Base-by-base conservation (phyloP, 2,797 vertebrate species). In the Esox masquinongy region DNA sequence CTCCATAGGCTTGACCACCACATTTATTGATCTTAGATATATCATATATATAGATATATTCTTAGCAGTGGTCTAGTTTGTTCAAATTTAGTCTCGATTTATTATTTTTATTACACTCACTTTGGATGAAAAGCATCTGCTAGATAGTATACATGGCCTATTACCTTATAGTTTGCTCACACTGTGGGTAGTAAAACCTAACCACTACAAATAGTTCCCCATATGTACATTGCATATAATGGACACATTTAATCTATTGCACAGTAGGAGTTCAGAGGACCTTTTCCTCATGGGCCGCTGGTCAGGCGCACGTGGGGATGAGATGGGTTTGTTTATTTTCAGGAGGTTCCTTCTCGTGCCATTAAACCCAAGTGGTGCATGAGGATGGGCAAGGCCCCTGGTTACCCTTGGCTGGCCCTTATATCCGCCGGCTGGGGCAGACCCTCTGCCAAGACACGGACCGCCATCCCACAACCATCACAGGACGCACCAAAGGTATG, bases 341-440 rank as follows among this genome's bases (percentile, higher is more conserved):
- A 76, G 71, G 53, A 77, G 68, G 49, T 76, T 39, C 29, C 31
- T 82, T 61, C 16, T 75, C 74, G 59, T 80, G 73, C 77, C 73
- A n/a, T 79, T 75, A 53, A 59, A 50, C 79, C 47, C 66, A 19
- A 47, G 61, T 8, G 73, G 79, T 77, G 77, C 79, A 63, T 19
- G 71, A 56, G 43, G 66, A 61, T 63, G 39, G 73, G 78, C 34
- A 66, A 79, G 82, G 77, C 72, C 61, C 71, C 80, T 74, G 76
- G 83, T 85, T 81, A 89, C 83, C 85, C 74, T 89, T 89, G 89
- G 86, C 86, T 88, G 87, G 78, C 88, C 83, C 70, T 78, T 16
- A 61, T 51, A 24, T 70, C 80, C 16, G 15, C 22, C 74, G 82
- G 77, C 88, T 53, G 2, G 75, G 78, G 72, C 71, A 51, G 39